phyloP scores from a whole-genome alignment of 2,113 vertebrate species.

The Ursus arctos region DNA sequence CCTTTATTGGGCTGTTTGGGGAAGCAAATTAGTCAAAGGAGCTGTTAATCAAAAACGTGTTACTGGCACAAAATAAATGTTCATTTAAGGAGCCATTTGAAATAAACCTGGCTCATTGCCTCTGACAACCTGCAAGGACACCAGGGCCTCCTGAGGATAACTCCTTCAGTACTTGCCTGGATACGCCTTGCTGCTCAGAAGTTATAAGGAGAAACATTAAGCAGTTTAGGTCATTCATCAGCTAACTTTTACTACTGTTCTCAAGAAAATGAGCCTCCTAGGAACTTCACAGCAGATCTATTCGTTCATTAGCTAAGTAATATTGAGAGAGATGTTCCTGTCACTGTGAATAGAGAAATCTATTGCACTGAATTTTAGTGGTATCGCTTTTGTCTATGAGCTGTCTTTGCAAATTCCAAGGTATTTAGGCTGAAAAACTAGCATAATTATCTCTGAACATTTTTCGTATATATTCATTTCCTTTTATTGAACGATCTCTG shows the following conservation, averaged over 20 bases:
- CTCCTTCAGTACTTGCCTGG: slow-evolving; percentile 88
- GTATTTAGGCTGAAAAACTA: slow-evolving; percentile 86
- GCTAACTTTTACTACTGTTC: slow-evolving; percentile 95
- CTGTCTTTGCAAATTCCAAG: slow-evolving; percentile 86
- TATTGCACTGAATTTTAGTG: slow-evolving; percentile 86
- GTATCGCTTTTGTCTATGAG: slow-evolving; percentile 86
- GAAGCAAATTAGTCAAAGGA: slow-evolving; percentile 94
- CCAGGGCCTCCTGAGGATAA: slow-evolving; percentile 88
- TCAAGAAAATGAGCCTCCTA: slow-evolving; percentile 93
- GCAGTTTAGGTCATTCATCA: slow-evolving; percentile 94
- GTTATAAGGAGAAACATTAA: slow-evolving; percentile 92
- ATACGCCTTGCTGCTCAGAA: slow-evolving; percentile 92
- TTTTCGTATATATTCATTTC: slow-evolving; percentile 71
- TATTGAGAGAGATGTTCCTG: slow-evolving; percentile 95
- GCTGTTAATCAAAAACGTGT: slow-evolving; percentile 93
- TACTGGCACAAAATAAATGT: slow-evolving; percentile 95
- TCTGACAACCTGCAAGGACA: slow-evolving; percentile 94
- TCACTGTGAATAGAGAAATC: slow-evolving; percentile 89
- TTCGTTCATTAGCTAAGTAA: slow-evolving; percentile 93
- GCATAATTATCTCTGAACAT: slow-evolving; percentile 80
- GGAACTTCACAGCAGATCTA: slow-evolving; percentile 91
- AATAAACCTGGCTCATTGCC: slow-evolving; percentile 95
- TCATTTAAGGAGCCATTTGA: slow-evolving; percentile 94
- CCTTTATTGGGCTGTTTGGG: slow-evolving; percentile 93
- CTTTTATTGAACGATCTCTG: slow-evolving; percentile 66